A percentile compares a stretch with the other conserved stretches of the same genome.
phyloP scores from a whole-genome alignment of 2,888 invertebrate genomes.

The Clanis bilineata region DNA sequence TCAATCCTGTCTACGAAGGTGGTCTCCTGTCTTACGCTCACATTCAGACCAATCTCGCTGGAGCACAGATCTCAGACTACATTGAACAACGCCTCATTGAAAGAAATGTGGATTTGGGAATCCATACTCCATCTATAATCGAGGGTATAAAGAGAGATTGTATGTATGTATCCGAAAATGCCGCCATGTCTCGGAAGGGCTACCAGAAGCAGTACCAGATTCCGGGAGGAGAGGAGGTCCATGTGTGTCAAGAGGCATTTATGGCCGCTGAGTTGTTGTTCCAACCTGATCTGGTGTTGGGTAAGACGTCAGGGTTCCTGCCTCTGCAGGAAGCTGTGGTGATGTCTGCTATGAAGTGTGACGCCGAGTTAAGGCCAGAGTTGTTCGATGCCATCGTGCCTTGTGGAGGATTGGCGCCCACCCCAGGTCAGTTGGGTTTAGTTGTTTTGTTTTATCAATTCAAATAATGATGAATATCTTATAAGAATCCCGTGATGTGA shows the following conservation, averaged over 20 bases:
- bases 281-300: slow-evolving; percentile 47
- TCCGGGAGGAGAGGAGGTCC: slow-evolving; percentile 49
- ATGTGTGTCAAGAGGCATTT: slow-evolving; percentile 53
- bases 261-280: slow-evolving; percentile 56
- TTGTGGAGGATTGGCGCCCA: slow-evolving; percentile 56
- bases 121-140: slow-evolving; percentile 30
- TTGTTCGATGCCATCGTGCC: slow-evolving; percentile 49
- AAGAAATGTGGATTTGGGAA: slow-evolving; percentile 36
- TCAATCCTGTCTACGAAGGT: slow-evolving; percentile 64
- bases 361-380: slow-evolving; percentile 45
- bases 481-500: no score
- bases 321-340: slow-evolving; percentile 49
- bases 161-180: slow-evolving; percentile 45
- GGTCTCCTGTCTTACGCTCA: slow-evolving; percentile 55
- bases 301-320: slow-evolving; percentile 31
- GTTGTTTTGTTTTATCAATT: not conserved
- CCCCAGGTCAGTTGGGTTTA: slow-evolving; percentile 30
- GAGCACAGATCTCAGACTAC: slow-evolving; percentile 41
- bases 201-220: slow-evolving; percentile 38
- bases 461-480: no score
- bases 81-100: slow-evolving; percentile 41
- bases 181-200: slow-evolving; percentile 32
- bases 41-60: slow-evolving; percentile 51
- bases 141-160: slow-evolving; percentile 43
- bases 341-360: slow-evolving; percentile 50